phyloP scores from a whole-genome alignment of 2,888 invertebrate genomes.

The Cartodere bifasciata region DNA sequence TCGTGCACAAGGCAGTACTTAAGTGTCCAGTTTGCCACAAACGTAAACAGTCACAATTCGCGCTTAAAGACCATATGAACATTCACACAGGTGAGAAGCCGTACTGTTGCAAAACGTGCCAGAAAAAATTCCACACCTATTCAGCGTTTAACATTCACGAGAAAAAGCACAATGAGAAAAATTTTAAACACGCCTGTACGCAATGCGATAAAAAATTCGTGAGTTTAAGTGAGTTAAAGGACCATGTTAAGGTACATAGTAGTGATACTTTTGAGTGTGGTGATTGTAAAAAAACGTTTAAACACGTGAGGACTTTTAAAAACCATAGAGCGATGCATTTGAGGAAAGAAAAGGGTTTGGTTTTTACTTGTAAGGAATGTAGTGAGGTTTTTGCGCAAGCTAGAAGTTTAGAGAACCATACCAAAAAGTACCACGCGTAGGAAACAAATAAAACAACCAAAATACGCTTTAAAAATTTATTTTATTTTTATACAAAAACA shows the following conservation, averaged over 20 bases:
- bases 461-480: background rate
- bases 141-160: conserved; percentile 28
- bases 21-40: too few species aligned
- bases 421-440: conserved; percentile 1
- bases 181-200: conserved; percentile 33
- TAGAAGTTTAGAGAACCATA: conserved; percentile 29
- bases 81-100: conserved; percentile 39
- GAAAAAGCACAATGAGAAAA: conserved; percentile 17
- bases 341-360: conserved; percentile 28
- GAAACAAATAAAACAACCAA: background rate
- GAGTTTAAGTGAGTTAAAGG: conserved; percentile 39
- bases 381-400: conserved; percentile 35
- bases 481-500: conserved; percentile 3
- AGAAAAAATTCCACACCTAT: conserved; percentile 37
- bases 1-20: too few species aligned
- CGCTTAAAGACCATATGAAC: too few species aligned
- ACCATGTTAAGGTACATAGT: conserved; percentile 43
- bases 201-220: conserved; percentile 44
- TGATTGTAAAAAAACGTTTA: conserved; percentile 39
- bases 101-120: conserved; percentile 38
- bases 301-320: conserved; percentile 32
- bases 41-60: too few species aligned
- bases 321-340: conserved; percentile 34
- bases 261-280: conserved; percentile 42
- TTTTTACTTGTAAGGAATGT: conserved; percentile 33